Conservation (phyloP, 2,888 invertebrate genomes). For the Rhingia campestris region DNA sequence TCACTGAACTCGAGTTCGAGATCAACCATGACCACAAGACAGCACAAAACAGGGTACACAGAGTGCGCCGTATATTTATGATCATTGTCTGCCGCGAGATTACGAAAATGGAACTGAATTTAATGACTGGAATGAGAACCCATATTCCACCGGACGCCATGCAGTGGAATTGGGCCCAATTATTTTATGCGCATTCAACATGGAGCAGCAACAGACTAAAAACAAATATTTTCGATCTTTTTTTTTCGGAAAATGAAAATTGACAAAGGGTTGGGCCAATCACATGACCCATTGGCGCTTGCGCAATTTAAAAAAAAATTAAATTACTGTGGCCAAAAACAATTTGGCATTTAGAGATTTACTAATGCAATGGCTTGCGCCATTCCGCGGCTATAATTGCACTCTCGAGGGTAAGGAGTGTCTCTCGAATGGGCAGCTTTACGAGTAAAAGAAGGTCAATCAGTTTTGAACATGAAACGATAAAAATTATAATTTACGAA, state of each 20-base stretch:
- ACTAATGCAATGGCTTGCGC: conserved; percentile 49
- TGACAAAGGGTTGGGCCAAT: conserved; percentile 53
- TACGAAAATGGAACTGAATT: conserved; percentile 55
- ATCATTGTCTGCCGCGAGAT: conserved; percentile 47
- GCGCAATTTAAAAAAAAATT: background rate
- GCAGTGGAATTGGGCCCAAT: conserved; percentile 41
- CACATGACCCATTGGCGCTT: conserved; percentile 43
- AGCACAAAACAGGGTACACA: conserved; percentile 13
- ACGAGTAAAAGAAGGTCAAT: conserved; percentile 20
- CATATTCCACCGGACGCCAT: background rate
- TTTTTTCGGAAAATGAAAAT: conserved; percentile 13
- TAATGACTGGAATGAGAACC: conserved; percentile 31
- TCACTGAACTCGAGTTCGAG: conserved; percentile 50
- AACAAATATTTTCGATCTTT: conserved; percentile 8
- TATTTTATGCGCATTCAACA: conserved; percentile 26
- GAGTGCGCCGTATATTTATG: conserved; percentile 39
- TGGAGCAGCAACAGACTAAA: background rate
- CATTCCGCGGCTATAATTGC: conserved; percentile 45
- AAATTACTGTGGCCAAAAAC: conserved; percentile 7
- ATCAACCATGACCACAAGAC: conserved; percentile 70
- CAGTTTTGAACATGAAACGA: too few species aligned
- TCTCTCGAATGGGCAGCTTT: conserved; percentile 17
- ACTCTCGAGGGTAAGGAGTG: conserved; percentile 57
- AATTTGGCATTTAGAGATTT: conserved; percentile 12
- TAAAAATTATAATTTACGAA: too few species aligned